phyloP scores from a whole-genome alignment of 1,140 invertebrate species.

The Aphelinus certus region DNA sequence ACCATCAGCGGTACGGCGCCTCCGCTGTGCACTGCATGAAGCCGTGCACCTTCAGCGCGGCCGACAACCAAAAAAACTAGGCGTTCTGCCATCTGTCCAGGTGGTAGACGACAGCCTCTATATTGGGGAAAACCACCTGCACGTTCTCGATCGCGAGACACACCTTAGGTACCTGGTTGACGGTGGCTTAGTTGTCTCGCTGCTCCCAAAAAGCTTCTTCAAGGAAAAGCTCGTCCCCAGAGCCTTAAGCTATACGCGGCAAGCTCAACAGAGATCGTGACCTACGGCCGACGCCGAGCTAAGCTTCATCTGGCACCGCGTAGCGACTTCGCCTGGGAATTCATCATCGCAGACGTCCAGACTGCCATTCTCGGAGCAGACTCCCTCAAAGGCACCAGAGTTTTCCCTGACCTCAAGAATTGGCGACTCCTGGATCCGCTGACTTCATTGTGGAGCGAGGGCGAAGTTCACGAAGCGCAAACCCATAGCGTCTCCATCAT shows the following conservation, averaged over 20 bases:
- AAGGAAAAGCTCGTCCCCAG: background rate
- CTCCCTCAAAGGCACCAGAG: conserved; percentile 1
- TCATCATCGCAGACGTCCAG: conserved; percentile 34
- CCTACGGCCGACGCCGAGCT: background rate
- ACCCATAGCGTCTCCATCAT: background rate
- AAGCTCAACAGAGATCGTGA: background rate
- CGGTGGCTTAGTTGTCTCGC: conserved; percentile 41
- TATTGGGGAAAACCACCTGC: background rate
- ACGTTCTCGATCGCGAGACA: background rate
- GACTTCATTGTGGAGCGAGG: background rate
- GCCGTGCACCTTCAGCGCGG: background rate
- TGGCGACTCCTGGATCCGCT: background rate
- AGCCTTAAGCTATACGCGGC: conserved; percentile 7
- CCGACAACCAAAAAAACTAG: too few relatives aligned
- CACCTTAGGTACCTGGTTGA: conserved; percentile 37
- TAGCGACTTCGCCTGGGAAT: conserved; percentile 26
- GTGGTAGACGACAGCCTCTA: background rate
- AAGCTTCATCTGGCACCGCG: conserved; percentile 33
- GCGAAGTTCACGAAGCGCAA: background rate
- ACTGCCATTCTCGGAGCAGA: too few relatives aligned
- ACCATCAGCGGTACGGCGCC: background rate
- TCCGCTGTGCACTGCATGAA: background rate
- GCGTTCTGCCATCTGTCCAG: background rate
- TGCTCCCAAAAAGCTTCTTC: background rate
- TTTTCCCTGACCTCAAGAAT: conserved; percentile 29